Conservation (phyloP, 2,113 vertebrate genomes). For the Odobenus rosmarus region DNA sequence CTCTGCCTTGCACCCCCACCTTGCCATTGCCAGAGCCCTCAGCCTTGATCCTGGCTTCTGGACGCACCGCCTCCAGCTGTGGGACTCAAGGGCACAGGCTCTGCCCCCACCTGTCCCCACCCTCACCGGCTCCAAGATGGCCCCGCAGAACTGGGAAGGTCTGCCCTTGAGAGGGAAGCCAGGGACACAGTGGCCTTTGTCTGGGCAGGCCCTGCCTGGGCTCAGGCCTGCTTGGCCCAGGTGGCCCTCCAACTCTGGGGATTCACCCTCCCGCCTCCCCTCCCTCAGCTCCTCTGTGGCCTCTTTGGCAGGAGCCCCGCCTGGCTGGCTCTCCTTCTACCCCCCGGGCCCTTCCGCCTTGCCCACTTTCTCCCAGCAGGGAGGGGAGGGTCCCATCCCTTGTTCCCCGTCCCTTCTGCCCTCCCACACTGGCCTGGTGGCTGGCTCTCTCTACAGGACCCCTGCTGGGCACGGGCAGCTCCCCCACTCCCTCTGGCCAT, state of each 20-base stretch:
- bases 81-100: neutral
- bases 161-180: neutral
- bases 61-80: neutral
- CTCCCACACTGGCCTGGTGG: neutral
- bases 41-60: neutral
- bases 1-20: fast-evolving
- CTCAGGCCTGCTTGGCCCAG: neutral
- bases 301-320: neutral
- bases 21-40: neutral
- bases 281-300: neutral
- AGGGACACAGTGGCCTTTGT: constrained; percentile 10
- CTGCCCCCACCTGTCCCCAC: neutral
- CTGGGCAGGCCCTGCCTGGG: neutral
- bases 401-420: neutral
- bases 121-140: neutral
- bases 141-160: neutral
- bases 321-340: neutral
- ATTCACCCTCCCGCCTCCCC: fast-evolving
- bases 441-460: neutral
- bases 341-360: neutral
- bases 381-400: neutral
- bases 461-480: no score
- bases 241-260: neutral
- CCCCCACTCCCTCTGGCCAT: neutral
- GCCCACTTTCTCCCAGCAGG: neutral